Conservation (phyloP, 2,113 vertebrate genomes). For the Panurus biarmicus region DNA sequence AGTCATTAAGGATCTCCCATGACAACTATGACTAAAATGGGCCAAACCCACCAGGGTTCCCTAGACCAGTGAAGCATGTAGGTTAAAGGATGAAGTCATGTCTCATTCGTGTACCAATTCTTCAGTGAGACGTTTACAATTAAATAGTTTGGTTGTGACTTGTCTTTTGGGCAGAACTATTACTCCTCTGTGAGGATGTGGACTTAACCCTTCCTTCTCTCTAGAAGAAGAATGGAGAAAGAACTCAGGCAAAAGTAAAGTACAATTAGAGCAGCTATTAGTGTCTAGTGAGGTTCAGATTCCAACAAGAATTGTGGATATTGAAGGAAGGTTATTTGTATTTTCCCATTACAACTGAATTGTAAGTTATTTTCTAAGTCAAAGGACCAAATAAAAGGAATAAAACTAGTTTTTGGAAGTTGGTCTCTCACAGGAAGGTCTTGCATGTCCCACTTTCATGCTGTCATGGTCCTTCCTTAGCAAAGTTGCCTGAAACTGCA, state of each 20-base stretch:
- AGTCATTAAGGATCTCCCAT: conserved; percentile 56
- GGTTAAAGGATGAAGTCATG: conserved; percentile 64
- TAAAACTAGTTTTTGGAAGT: background rate
- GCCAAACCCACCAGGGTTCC: conserved; percentile 56
- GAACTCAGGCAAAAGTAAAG: background rate
- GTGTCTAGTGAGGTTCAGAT: background rate
- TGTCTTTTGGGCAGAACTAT: conserved; percentile 27
- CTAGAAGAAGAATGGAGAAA: background rate
- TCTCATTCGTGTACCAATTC: conserved; percentile 44
- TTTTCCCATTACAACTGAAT: background rate
- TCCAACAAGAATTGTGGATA: background rate
- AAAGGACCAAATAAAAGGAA: background rate
- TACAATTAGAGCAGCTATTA: background rate
- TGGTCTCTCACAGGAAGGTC: background rate
- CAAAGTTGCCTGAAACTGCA: background rate
- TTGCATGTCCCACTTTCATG: background rate
- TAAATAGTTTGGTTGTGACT: conserved; percentile 52
- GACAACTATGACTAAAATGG: conserved; percentile 48
- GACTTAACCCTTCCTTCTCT: background rate
- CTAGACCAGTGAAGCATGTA: conserved; percentile 21
- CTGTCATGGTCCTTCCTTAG: background rate
- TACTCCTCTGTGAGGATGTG: background rate
- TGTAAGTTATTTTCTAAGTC: background rate
- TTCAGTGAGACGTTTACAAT: conserved; percentile 41
- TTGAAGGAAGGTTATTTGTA: background rate